Evolutionary conservation across 2,113 vertebrate genomes (phyloP), one percentile per base, ranked within the genome.

Genomic region (Nannospalax galili): DNA sequence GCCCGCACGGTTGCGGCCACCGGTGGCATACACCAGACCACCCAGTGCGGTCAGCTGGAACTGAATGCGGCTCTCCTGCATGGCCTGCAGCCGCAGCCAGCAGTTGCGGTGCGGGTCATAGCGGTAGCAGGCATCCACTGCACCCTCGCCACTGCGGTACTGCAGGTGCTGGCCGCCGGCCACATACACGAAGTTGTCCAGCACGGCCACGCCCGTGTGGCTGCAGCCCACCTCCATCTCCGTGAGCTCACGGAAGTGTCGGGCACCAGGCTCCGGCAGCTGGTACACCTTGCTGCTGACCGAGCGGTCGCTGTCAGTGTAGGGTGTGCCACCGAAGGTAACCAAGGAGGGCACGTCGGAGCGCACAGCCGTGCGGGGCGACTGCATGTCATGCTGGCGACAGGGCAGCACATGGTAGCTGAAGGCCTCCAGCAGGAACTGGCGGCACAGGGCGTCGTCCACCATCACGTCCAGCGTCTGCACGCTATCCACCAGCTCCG

Each of bases 371-470:
- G 99, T 99, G 56, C 99, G 98, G 0, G 98, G 97, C 0, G 99
- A 99, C 96, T 99, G 99, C 99, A 99, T 99, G 97, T 99, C 99
- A 0, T 99, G 99, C 98, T 99, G 99, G 20, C 99, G 98, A 93
- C 99, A 99, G 20, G 99, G 99, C 93, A 99, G 98, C 96, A 99
- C 99, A 98, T 99, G 99, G 98, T 99, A 99, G 85, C 99, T 99
- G 98, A 99, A 99, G 28, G 99, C 99, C 93, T 99, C 99, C 9
- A 99, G 98, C 88, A 99, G 98, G 95, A 99, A 99, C 97, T 99
- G 99, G 2, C 99, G 98, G 97, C 99, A 99, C 45, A 98, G 91
- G 75, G 99, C 99, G 0, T 99, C 99, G 95, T 99, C 99, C 96
- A 99, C 99, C 99, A 99, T 99, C 97, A 99, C 98, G 98, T 99